Evolutionary conservation across 2,888 invertebrate genomes (phyloP).

Genomic region (Neoaliturus tenellus): DNA sequence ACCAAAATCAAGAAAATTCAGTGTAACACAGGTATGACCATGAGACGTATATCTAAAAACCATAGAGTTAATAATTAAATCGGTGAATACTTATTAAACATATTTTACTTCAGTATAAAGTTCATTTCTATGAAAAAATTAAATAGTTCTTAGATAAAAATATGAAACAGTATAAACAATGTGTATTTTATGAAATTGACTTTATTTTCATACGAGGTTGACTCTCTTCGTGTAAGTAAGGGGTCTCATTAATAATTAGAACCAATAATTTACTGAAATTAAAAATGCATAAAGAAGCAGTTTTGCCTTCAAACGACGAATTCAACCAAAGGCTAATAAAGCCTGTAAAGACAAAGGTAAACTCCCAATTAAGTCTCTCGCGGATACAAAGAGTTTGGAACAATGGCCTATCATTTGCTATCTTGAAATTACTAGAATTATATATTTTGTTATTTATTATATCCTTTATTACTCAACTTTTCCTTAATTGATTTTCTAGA

Average conservation of each 20-base stretch:
- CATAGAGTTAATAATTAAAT: no score
- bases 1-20: no score
- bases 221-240: background rate
- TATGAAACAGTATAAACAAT: no score
- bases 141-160: background rate
- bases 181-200: no score
- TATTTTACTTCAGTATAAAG: background rate
- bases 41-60: no score
- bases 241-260: background rate
- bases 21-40: no score
- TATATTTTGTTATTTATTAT: no score
- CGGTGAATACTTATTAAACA: no score
- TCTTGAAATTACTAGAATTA: no score
- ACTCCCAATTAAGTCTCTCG: background rate
- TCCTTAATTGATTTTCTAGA: no score
- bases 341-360: background rate
- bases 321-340: background rate
- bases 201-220: no score
- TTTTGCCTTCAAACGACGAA: background rate
- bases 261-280: background rate
- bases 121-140: background rate
- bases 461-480: no score
- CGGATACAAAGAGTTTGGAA: background rate
- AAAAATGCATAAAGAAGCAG: slow-evolving; percentile 1
- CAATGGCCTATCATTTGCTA: background rate